These are phyloP conservation scores for Schlechtendalia chinensis DNA, from an alignment of 1,140 invertebrate species.

Conservation along the genomic window DNA sequence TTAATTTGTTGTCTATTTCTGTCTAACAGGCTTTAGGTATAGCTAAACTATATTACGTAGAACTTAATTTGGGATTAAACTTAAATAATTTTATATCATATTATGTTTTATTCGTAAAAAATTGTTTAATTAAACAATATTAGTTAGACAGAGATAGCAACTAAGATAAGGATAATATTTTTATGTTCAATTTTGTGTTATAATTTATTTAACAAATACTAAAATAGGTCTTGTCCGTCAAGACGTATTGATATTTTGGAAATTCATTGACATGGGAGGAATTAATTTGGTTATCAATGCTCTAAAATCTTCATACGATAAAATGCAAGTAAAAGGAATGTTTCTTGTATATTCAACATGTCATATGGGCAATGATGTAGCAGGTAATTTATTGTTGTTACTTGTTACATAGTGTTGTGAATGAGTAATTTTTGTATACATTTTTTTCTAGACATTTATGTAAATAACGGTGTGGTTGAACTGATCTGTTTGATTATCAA, in stretches of 20 bases:
- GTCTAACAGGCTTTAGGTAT: too few relatives aligned
- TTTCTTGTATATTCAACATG: conserved; percentile 31
- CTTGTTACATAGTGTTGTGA: neutral
- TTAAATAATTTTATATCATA: too few relatives aligned
- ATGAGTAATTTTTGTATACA: neutral
- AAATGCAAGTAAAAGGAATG: conserved; percentile 1
- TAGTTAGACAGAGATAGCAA: too few relatives aligned
- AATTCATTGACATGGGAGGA: conserved; percentile 14
- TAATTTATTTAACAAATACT: too few relatives aligned
- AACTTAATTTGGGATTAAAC: too few relatives aligned
- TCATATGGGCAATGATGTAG: conserved; percentile 22
- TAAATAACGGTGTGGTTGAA: conserved; percentile 18
- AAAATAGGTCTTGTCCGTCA: conserved; percentile 24
- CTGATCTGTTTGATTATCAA: conserved; percentile 1
- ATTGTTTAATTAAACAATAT: too few relatives aligned
- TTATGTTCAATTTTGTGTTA: too few relatives aligned
- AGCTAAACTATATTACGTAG: too few relatives aligned
- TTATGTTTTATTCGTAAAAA: too few relatives aligned
- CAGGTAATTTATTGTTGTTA: neutral
- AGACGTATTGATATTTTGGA: neutral
- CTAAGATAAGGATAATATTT: too few relatives aligned
- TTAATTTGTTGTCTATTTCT: neutral
- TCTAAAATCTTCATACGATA: neutral
- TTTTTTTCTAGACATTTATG: conserved; percentile 26
- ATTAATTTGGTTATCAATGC: conserved; percentile 3